Evolutionary conservation across 1,140 invertebrate species (phyloP).

Genomic region (Cepaea nemoralis): DNA sequence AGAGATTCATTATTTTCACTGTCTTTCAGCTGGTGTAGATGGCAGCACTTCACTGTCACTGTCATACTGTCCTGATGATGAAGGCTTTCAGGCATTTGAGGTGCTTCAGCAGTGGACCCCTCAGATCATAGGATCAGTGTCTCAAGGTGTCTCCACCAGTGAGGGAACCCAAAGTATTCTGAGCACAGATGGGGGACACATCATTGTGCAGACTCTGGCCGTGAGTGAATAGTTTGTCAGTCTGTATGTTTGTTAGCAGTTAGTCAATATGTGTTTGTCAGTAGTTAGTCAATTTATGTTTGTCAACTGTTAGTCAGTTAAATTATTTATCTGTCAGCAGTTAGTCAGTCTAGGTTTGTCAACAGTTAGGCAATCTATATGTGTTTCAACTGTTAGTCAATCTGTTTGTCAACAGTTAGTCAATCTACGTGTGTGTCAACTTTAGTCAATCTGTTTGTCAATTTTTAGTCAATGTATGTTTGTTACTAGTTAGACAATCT

Average conservation of each 20-base stretch:
- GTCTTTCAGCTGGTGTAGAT: constrained; percentile 21
- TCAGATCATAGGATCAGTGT: constrained; percentile 63
- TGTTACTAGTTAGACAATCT: too few species aligned
- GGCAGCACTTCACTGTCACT: constrained; percentile 19
- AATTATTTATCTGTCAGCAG: too few species aligned
- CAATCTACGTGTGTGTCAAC: too few species aligned
- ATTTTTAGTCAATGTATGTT: too few species aligned
- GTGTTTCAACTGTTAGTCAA: too few species aligned
- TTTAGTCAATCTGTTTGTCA: too few species aligned
- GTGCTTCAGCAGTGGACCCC: constrained; percentile 60
- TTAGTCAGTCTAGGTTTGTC: too few species aligned
- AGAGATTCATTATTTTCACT: background rate
- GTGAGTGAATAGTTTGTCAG: constrained; percentile 42
- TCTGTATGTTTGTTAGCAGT: too few species aligned
- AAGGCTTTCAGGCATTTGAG: constrained; percentile 58
- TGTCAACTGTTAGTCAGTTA: too few species aligned
- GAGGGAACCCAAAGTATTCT: constrained; percentile 45
- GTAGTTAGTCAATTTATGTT: too few species aligned
- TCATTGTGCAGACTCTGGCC: constrained; percentile 67
- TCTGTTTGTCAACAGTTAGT: too few species aligned
- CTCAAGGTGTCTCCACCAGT: constrained; percentile 53
- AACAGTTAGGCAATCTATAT: too few species aligned
- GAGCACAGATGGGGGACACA: constrained; percentile 60
- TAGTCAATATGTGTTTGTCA: background rate
- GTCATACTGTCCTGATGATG: constrained; percentile 43